Percentiles rank a stretch among this genome's conserved stretches.
These are phyloP conservation scores for Hippocampus guttulatus DNA, from an alignment of 2,113 vertebrate genomes.

Conservation along the genomic window DNA sequence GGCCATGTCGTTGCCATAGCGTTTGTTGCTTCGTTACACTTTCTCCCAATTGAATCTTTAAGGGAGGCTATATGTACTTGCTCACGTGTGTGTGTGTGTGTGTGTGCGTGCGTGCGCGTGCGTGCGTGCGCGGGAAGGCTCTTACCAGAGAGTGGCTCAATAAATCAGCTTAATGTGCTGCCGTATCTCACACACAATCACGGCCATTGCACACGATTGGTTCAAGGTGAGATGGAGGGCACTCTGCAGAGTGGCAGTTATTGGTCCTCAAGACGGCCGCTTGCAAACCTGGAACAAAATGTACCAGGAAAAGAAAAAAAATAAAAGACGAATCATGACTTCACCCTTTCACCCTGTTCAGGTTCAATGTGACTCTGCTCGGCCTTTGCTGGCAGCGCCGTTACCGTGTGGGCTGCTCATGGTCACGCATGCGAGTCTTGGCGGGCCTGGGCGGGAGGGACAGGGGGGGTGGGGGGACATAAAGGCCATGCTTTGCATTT, in stretches of 20 bases:
- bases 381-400: too few species aligned
- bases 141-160: slow-evolving; percentile 19
- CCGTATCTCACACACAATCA: slow-evolving; percentile 11
- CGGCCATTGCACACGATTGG: slow-evolving; percentile 10
- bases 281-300: slow-evolving; percentile 3
- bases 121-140: neutral
- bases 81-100: neutral
- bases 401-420: neutral
- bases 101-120: too few species aligned
- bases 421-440: slow-evolving; percentile 49
- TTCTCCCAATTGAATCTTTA: slow-evolving; percentile 19
- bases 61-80: slow-evolving; percentile 1
- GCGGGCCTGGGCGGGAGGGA: slow-evolving; percentile 28
- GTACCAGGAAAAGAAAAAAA: neutral
- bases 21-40: slow-evolving; percentile 27
- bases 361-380: neutral
- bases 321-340: neutral
- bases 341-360: neutral
- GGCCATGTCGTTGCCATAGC: slow-evolving; percentile 51
- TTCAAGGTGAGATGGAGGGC: slow-evolving; percentile 41
- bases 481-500: slow-evolving; percentile 53
- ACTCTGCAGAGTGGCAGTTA: neutral
- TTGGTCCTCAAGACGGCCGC: slow-evolving; percentile 17
- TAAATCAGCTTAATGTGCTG: slow-evolving; percentile 12
- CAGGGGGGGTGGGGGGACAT: slow-evolving; percentile 32